Percentiles rank a stretch among this genome's conserved stretches.
phyloP scores from a whole-genome alignment of 2,113 vertebrate species.

The Tetrax tetrax region DNA sequence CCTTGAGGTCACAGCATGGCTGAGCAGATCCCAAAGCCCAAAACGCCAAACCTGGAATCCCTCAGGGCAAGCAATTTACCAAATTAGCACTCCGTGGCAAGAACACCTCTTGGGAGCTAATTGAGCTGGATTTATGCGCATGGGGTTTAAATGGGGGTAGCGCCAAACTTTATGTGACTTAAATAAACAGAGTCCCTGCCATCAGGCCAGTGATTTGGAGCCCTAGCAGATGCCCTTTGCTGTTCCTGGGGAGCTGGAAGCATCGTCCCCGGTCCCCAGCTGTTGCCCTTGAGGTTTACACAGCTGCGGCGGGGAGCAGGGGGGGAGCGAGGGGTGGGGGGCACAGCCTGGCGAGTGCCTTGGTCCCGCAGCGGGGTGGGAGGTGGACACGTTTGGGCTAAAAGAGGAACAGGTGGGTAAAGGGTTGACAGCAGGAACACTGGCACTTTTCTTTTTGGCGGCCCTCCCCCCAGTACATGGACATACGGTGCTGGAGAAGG shows the following conservation, averaged over 20 bases:
- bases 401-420: slow-evolving; percentile 69
- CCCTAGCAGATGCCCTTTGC: neutral
- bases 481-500: neutral
- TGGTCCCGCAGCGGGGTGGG: slow-evolving; percentile 14
- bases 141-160: neutral
- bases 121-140: neutral
- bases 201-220: neutral
- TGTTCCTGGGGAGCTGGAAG: neutral
- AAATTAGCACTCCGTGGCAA: neutral
- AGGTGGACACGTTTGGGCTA: slow-evolving; percentile 59
- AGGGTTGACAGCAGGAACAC: slow-evolving; percentile 23
- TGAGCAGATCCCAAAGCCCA: neutral
- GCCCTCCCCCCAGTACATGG: neutral
- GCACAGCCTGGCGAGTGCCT: neutral
- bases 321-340: neutral
- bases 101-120: fast-evolving
- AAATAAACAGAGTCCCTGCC: neutral
- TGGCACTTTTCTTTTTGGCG: slow-evolving; percentile 44
- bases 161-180: neutral
- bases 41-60: neutral
- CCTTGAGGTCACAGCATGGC: fast-evolving
- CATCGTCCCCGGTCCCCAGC: slow-evolving; percentile 40
- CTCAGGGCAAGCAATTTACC: neutral
- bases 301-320: slow-evolving; percentile 66
- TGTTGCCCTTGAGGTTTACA: slow-evolving; percentile 72